Percentiles rank a stretch among this genome's conserved stretches.
phyloP scores from a whole-genome alignment of 2,113 vertebrate species.

The Mormyrus iriodes region DNA sequence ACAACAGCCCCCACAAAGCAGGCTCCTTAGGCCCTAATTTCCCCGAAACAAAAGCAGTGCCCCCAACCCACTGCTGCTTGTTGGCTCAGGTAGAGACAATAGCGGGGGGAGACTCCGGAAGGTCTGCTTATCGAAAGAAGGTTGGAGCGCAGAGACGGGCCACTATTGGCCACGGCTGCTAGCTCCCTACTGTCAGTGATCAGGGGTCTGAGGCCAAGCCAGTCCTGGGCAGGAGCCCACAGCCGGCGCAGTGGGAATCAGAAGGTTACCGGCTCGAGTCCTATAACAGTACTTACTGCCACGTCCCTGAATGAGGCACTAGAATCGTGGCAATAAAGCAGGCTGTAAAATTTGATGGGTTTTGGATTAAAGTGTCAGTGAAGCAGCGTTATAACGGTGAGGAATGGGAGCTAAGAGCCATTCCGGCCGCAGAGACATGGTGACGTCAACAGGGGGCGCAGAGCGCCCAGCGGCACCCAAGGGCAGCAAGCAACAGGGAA shows the following conservation, averaged over 20 bases:
- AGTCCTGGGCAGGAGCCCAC: not conserved
- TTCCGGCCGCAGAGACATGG: not conserved
- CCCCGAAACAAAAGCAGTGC: constrained; percentile 53
- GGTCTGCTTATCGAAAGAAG: constrained; percentile 59
- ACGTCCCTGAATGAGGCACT: not conserved
- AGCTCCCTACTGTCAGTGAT: not conserved
- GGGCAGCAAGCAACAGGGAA: not conserved
- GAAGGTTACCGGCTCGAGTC: not conserved
- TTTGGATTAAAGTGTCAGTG: constrained; percentile 28
- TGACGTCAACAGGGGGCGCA: not conserved
- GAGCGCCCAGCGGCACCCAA: not conserved
- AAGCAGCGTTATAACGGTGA: not conserved
- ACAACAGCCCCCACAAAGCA: constrained; percentile 53
- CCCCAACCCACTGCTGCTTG: constrained; percentile 19
- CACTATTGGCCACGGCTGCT: constrained; percentile 46
- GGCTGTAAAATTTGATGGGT: not conserved
- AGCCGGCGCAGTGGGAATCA: not conserved
- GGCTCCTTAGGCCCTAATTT: constrained; percentile 52
- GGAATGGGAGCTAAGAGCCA: not conserved
- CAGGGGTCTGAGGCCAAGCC: not conserved
- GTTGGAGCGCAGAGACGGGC: constrained; percentile 45
- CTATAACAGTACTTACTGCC: not conserved
- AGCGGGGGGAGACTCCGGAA: constrained; percentile 36
- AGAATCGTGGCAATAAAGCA: not conserved
- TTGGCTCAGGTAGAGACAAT: constrained; percentile 19